Evolutionary conservation across 2,113 vertebrate species (phyloP).

Genomic region (Vidua chalybeata): DNA sequence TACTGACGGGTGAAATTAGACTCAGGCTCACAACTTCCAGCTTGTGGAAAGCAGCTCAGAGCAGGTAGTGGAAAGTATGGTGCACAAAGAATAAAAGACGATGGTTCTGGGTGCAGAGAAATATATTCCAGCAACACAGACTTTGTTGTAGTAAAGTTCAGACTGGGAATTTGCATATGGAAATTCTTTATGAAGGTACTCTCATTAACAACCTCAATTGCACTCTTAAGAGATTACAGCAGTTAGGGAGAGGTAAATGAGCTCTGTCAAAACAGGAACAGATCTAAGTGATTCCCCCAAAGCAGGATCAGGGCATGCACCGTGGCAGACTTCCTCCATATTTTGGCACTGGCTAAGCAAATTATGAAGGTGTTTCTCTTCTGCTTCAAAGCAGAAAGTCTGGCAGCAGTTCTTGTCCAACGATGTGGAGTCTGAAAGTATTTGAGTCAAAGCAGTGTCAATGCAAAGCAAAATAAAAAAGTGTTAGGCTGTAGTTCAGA

Average conservation of each 20-base stretch:
- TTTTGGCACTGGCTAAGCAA: slow-evolving; percentile 20
- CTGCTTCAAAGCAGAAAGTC: slow-evolving; percentile 23
- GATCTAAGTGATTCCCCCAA: slow-evolving; percentile 39
- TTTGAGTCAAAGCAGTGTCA: not conserved
- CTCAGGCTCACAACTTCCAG: not conserved
- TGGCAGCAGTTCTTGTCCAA: not conserved
- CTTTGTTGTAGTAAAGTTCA: slow-evolving; percentile 42
- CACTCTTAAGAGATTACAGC: slow-evolving; percentile 50
- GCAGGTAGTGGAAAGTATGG: not conserved
- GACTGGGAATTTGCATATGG: slow-evolving; percentile 46
- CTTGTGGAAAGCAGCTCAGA: not conserved
- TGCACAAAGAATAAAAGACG: not conserved
- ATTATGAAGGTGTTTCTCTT: not conserved
- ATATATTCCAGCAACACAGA: slow-evolving; percentile 17
- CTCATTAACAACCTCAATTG: slow-evolving; percentile 39
- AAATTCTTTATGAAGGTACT: slow-evolving; percentile 52
- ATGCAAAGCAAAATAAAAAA: not conserved
- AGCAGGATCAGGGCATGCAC: not conserved
- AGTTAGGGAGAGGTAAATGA: slow-evolving; percentile 58
- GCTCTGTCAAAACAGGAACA: slow-evolving; percentile 54
- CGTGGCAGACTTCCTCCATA: not conserved
- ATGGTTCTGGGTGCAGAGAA: not conserved
- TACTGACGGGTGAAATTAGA: slow-evolving; percentile 60
- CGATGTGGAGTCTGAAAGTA: not conserved
- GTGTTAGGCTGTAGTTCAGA: not conserved